Evolutionary conservation across 1,140 invertebrate genomes (phyloP), one percentile per base, ranked within the genome.

Genomic region (Drosophila aff.): DNA sequence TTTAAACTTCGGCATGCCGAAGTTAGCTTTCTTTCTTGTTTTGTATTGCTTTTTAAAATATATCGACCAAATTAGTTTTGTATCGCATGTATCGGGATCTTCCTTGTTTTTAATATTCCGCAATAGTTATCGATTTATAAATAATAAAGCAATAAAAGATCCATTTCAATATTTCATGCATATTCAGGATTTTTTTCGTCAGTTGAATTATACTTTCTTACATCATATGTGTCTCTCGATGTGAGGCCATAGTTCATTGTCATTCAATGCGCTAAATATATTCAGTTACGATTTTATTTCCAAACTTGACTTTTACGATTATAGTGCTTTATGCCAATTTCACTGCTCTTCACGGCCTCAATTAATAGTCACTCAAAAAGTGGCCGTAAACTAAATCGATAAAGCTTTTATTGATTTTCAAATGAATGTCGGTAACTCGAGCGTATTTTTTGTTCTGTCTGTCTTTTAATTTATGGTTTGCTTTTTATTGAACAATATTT

Each of bases 331-430:
- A 23, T 36, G 61, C 16, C 61, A 40, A 58, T 40, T 58, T 38
- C 10, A 21, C 55, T 43, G 47, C 61, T 58, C 36, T 63, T 31
- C 36, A 41, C 49, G 26, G 44, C 33, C 61, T 26, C 61, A 55
- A 63, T 63, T 63, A 63, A 63, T 63, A 63, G 61, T 38, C 33
- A 57, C 49, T 63, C 47, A 64, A 57, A 41, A 63, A 57, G 40
- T 57, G 26, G 38, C 36, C 38, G 52, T 63, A 63, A 63, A 41
- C 49, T 36, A 36, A 57, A 50, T 64, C 62, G 50, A 66, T 52
- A 52, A 65, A 65, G 31, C 62, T 64, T 64, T 38, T 67, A 68
- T 57, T 68, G 63, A 72, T 57, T 72, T 72, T 64, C 53, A 64
- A 49, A 59, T 41, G 33, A 69, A 65, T 44, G 65, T 47, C 44